Base-by-base conservation (phyloP, 2,888 invertebrate species). In the Hanleya hanleyi region DNA sequence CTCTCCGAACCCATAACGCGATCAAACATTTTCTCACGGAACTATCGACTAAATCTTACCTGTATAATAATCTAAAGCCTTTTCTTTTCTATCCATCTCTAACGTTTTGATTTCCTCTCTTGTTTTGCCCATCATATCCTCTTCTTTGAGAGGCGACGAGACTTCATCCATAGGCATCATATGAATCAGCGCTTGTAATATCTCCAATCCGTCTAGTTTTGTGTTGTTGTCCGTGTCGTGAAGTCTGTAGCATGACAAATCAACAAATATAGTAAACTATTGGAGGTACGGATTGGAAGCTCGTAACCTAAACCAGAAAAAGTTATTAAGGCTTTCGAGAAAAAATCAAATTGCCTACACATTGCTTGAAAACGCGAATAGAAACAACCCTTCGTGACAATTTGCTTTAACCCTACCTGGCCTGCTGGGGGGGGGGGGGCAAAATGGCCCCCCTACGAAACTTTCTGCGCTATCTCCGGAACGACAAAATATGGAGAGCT, bases 191-290 rank as follows among this genome's bases (percentile, higher is more conserved):
- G 96, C 96, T 91, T 95, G 93, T 69, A 97, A 91, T 85, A 98
- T 93, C 92, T 98, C 98, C 74, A 97, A 91, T 0, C 97, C 97
- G 89, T 98, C 97, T 74, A 98, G 91, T 85, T 94, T 95, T 0
- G 94, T 95, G 88, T 98, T 97, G 87, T 95, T 95, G 88, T 97
- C 97, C 78, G 94, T 94, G 89, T 98, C 98, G 84, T 98, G 98
- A 35, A 90, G 83, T 74, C 90, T 90, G 78, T 5, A 76, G 71
- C 47, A 51, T 15, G 15, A 69, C 26, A 69, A 74, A 61, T 6
- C 29, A n/a, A 37, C 29, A 49, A n/a, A n/a, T n/a, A n/a, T n/a
- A n/a, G n/a, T n/a, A n/a, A n/a, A n/a, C n/a, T n/a, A n/a, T n/a
- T n/a, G n/a, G n/a, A n/a, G n/a, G n/a, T n/a, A n/a, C n/a, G n/a